Conservation (phyloP, 2,888 invertebrate genomes). For the Pyrgus malvae region DNA sequence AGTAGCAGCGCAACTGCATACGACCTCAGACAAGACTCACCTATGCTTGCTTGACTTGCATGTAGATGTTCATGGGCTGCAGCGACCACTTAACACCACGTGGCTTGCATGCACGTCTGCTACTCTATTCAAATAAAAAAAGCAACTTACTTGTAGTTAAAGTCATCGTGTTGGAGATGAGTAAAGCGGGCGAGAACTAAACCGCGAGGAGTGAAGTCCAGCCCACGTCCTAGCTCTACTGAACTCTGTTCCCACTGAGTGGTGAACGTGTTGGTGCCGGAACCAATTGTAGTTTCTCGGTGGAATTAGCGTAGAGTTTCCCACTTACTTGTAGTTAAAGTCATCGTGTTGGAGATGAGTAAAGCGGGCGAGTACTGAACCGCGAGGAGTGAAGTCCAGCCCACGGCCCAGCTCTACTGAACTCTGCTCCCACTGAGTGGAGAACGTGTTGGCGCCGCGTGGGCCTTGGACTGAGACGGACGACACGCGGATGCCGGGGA, state of each 20-base stretch:
- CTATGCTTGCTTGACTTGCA: no score
- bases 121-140: no score
- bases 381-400: slow-evolving; percentile 90
- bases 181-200: slow-evolving; percentile 86
- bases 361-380: slow-evolving; percentile 86
- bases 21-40: no score
- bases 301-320: background rate
- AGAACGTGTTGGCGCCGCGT: slow-evolving; percentile 81
- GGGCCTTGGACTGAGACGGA: slow-evolving; percentile 77
- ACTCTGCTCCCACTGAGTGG: slow-evolving; percentile 89
- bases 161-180: slow-evolving; percentile 87
- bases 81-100: no score
- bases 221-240: slow-evolving; percentile 88
- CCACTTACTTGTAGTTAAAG: slow-evolving; percentile 80
- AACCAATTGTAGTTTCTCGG: no score
- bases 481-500: slow-evolving; percentile 81
- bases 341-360: slow-evolving; percentile 87
- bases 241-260: slow-evolving; percentile 90
- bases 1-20: no score
- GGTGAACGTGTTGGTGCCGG: slow-evolving; percentile 80
- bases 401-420: slow-evolving; percentile 90
- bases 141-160: slow-evolving; percentile 81
- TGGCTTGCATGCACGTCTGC: no score
- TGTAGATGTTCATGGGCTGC: no score
- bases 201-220: slow-evolving; percentile 91